Percentiles rank a stretch among this genome's conserved stretches.
phyloP scores from a whole-genome alignment of 64 coral and sea anemone species.

The Pocillopora damicornis region DNA sequence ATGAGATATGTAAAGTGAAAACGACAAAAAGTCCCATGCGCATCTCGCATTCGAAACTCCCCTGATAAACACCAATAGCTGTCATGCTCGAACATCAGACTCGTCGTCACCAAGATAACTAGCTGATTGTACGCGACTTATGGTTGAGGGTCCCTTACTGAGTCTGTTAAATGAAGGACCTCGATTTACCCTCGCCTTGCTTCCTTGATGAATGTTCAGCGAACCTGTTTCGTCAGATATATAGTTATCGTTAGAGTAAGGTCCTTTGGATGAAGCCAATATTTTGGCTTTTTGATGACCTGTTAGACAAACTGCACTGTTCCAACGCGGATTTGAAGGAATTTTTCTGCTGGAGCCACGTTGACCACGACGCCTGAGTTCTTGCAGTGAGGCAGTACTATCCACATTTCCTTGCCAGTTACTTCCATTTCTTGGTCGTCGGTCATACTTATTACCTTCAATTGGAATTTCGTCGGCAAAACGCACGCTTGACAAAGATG shows the following conservation, averaged over 20 bases:
- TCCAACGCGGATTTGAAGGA: background rate
- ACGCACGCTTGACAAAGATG: slow-evolving; percentile 43
- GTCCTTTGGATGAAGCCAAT: background rate
- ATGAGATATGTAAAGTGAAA: too few relatives aligned
- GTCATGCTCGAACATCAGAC: background rate
- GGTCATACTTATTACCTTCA: background rate
- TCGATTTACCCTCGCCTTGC: background rate
- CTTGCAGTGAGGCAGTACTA: background rate
- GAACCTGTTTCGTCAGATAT: slow-evolving; percentile 12
- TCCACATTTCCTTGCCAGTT: background rate
- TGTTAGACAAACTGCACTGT: slow-evolving; percentile 24
- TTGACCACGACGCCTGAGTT: background rate
- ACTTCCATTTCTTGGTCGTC: background rate
- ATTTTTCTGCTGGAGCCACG: background rate
- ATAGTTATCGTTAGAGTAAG: slow-evolving; percentile 4
- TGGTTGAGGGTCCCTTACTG: background rate
- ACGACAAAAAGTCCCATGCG: too few relatives aligned
- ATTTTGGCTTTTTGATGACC: slow-evolving; percentile 25
- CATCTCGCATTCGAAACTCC: background rate
- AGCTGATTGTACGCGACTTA: slow-evolving; percentile 8
- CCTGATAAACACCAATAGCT: background rate
- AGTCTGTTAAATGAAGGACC: background rate
- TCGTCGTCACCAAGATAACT: slow-evolving; percentile 36
- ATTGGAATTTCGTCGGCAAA: slow-evolving; percentile 49
- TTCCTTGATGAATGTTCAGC: background rate